Percentiles rank a stretch among this genome's conserved stretches.
Conservation (phyloP, 2,797 vertebrate genomes). For the Perodicticus potto region DNA sequence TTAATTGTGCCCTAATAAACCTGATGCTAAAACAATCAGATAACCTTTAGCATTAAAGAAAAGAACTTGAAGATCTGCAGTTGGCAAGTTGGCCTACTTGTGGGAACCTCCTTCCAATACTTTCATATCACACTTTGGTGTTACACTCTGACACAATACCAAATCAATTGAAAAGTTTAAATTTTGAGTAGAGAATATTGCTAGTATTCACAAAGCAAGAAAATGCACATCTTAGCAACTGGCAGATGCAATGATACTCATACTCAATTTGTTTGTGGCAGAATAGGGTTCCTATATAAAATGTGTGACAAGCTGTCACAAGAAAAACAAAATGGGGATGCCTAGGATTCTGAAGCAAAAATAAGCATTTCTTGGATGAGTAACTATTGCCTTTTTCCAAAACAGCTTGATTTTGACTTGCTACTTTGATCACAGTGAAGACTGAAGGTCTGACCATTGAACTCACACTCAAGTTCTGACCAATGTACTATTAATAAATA, state of each 20-base stretch:
- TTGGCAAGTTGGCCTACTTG: background rate
- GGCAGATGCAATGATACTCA: background rate
- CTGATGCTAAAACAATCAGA: background rate
- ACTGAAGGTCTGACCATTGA: background rate
- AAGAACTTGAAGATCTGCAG: background rate
- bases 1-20: background rate
- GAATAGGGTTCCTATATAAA: background rate
- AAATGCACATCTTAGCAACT: background rate
- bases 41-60: background rate
- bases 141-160: background rate
- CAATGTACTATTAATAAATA: background rate
- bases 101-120: background rate
- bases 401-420: background rate
- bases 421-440: background rate
- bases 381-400: background rate
- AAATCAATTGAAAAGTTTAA: background rate
- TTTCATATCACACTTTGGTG: background rate
- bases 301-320: background rate
- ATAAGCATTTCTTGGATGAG: background rate
- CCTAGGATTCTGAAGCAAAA: background rate
- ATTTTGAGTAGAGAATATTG: background rate
- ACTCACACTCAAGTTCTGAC: background rate
- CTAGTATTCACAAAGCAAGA: background rate
- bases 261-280: background rate
- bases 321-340: background rate